These are phyloP conservation scores for Eufriesea mexicana DNA, from an alignment of 1,140 invertebrate genomes.

Conservation along the genomic window DNA sequence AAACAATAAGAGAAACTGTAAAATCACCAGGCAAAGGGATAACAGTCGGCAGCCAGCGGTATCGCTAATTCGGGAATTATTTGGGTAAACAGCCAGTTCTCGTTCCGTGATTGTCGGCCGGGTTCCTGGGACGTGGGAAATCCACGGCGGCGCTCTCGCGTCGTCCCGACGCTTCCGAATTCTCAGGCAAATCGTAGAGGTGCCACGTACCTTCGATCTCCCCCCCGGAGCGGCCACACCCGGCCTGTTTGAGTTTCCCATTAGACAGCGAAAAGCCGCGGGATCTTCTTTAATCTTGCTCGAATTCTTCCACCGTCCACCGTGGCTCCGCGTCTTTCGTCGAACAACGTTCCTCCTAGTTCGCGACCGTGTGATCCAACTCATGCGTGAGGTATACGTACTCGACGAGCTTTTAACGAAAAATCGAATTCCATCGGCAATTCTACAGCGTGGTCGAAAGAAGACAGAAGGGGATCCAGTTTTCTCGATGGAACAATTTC, in stretches of 20 bases:
- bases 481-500: neutral
- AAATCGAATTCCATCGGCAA: neutral
- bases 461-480: neutral
- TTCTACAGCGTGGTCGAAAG: too few species aligned
- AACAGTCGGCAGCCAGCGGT: constrained; percentile 3
- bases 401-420: neutral
- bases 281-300: constrained; percentile 41
- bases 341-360: too few species aligned
- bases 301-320: neutral
- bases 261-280: constrained; percentile 12
- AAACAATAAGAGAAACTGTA: constrained; percentile 17
- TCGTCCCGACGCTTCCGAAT: constrained; percentile 23
- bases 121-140: constrained; percentile 30
- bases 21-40: constrained; percentile 24
- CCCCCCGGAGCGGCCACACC: neutral
- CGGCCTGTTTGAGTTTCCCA: constrained; percentile 37
- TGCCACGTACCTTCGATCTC: constrained; percentile 28
- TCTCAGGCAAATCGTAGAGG: constrained; percentile 38
- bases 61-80: constrained; percentile 52
- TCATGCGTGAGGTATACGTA: too few species aligned
- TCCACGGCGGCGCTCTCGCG: neutral
- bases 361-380: too few species aligned
- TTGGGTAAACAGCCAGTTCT: constrained; percentile 41
- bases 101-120: constrained; percentile 37
- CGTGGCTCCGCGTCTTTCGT: too few species aligned